Evolutionary conservation across 1,140 invertebrate genomes (phyloP).

Genomic region (Trichoplusia ni): DNA sequence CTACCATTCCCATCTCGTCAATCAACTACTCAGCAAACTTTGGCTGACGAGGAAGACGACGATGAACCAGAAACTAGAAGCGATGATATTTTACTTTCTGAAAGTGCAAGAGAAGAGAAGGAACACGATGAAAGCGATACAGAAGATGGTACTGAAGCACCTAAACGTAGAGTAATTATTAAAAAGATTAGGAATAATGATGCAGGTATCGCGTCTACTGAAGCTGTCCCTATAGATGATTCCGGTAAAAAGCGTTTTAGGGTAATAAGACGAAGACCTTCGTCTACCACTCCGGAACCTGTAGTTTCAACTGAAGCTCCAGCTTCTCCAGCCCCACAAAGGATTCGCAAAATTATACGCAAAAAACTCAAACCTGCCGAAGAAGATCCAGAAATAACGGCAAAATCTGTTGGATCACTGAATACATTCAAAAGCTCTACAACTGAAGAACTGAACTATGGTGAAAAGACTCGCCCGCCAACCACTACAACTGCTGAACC

Average conservation of each 20-base stretch:
- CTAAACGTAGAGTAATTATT: conserved; percentile 53
- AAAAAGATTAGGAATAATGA: conserved; percentile 58
- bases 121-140: conserved; percentile 63
- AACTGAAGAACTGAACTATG: conserved; percentile 61
- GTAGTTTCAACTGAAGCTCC: conserved; percentile 38
- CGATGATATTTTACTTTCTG: conserved; percentile 82
- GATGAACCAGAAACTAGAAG: conserved; percentile 75
- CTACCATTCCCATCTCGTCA: conserved; percentile 58
- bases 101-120: conserved; percentile 82
- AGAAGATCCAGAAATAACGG: conserved; percentile 49
- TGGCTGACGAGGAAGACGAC: conserved; percentile 47
- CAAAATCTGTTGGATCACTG: conserved; percentile 47
- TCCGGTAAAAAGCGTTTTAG: conserved; percentile 64
- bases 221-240: conserved; percentile 51
- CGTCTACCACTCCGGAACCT: conserved; percentile 48
- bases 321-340: conserved; percentile 42
- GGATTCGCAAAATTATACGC: conserved; percentile 81
- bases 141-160: conserved; percentile 46
- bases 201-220: conserved; percentile 42
- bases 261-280: conserved; percentile 67
- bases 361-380: conserved; percentile 75
- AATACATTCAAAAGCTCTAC: conserved; percentile 47
- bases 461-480: conserved; percentile 60
- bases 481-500: conserved; percentile 45
- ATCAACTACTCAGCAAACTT: conserved; percentile 45